A percentile compares a stretch with the other conserved stretches of the same genome.
phyloP scores from a whole-genome alignment of 2,113 vertebrate genomes.

The Lycocorax pyrrhopterus region DNA sequence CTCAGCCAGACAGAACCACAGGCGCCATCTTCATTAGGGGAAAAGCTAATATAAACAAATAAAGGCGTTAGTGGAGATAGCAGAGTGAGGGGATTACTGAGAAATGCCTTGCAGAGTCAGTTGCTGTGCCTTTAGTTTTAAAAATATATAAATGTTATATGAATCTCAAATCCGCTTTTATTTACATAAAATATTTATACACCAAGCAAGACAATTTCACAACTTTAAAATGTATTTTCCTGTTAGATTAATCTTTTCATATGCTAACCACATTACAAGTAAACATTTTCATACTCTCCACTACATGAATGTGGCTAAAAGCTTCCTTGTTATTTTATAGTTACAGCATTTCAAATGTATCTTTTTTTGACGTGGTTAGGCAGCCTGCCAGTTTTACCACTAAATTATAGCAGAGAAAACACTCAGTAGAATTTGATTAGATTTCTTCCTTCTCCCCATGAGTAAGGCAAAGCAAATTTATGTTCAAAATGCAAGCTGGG shows the following conservation, averaged over 20 bases:
- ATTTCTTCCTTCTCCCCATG: constrained; percentile 33
- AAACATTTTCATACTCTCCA: constrained; percentile 75
- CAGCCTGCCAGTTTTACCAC: constrained; percentile 63
- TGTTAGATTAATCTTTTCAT: constrained; percentile 78
- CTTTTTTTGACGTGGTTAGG: constrained; percentile 58
- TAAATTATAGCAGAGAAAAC: constrained; percentile 66
- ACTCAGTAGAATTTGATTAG: constrained; percentile 64
- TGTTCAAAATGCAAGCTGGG: constrained; percentile 1
- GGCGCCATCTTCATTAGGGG: constrained; percentile 56
- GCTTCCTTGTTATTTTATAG: constrained; percentile 69
- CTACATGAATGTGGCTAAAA: constrained; percentile 70
- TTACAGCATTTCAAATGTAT: constrained; percentile 64
- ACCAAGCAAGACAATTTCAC: constrained; percentile 69
- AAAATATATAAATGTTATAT: constrained; percentile 70
- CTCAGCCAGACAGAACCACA: constrained; percentile 34
- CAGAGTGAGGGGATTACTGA: constrained; percentile 47
- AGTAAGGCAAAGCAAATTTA: constrained; percentile 40
- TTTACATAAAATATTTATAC: constrained; percentile 78
- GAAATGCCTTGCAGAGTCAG: constrained; percentile 55
- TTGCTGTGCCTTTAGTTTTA: constrained; percentile 31
- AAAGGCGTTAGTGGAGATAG: constrained; percentile 53
- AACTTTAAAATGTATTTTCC: constrained; percentile 77
- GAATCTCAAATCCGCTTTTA: constrained; percentile 69
- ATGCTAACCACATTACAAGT: constrained; percentile 73
- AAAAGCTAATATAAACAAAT: constrained; percentile 64